Conservation (phyloP, 1,140 invertebrate species). For the Chelonus insularis region DNA sequence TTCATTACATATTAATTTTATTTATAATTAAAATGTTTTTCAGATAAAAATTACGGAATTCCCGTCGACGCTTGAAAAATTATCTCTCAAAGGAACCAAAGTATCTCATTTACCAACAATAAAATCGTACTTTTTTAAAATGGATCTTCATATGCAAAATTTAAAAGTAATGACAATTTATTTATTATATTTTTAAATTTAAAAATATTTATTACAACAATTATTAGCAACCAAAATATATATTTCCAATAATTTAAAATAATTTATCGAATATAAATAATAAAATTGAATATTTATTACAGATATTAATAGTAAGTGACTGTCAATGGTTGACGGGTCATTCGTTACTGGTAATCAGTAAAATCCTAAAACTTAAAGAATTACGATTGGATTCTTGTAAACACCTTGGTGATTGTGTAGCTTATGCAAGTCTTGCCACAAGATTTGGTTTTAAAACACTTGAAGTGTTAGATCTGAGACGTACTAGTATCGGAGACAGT, state of each 20-base stretch:
- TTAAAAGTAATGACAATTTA: slow-evolving; percentile 66
- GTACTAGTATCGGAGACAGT: slow-evolving; percentile 68
- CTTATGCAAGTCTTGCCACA: slow-evolving; percentile 72
- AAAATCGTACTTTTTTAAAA: slow-evolving; percentile 63
- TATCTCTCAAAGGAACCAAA: slow-evolving; percentile 63
- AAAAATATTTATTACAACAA: too few species aligned
- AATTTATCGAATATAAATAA: slow-evolving; percentile 13
- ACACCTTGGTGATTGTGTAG: slow-evolving; percentile 70
- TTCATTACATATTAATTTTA: slow-evolving; percentile 12
- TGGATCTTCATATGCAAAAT: slow-evolving; percentile 62
- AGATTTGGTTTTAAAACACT: slow-evolving; percentile 71
- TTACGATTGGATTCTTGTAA: slow-evolving; percentile 66
- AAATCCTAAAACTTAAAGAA: slow-evolving; percentile 64
- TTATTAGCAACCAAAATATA: too few species aligned
- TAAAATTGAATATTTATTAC: slow-evolving; percentile 33
- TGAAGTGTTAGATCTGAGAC: slow-evolving; percentile 68
- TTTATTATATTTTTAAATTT: too few species aligned
- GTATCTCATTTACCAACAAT: slow-evolving; percentile 57
- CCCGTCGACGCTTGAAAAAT: slow-evolving; percentile 60
- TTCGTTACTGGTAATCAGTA: slow-evolving; percentile 70
- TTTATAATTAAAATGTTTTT: too few species aligned
- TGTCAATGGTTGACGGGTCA: slow-evolving; percentile 74
- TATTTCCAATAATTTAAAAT: slow-evolving; percentile 15
- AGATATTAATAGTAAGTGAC: slow-evolving; percentile 68
- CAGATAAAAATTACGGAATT: slow-evolving; percentile 63